Base-by-base conservation (phyloP, 2,797 vertebrate species). In the Crocidura indochinensis region DNA sequence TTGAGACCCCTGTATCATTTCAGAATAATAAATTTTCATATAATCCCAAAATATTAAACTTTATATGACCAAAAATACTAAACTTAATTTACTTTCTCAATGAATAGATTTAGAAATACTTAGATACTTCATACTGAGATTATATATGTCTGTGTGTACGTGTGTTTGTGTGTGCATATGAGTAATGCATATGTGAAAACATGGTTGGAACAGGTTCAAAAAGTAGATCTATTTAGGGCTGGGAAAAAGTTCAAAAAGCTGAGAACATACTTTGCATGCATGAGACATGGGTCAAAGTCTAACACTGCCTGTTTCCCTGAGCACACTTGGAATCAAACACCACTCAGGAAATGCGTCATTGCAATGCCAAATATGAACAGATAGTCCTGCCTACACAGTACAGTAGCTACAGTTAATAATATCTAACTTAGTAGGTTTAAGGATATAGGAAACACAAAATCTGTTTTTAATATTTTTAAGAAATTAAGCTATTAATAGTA, bases 1-100 rank as follows among this genome's bases (percentile, higher is more conserved):
- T n/a, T n/a, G n/a, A n/a, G n/a, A n/a, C n/a, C n/a, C n/a, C n/a
- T n/a, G n/a, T n/a, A n/a, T n/a, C 46, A 83, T 22, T 86, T 78
- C 7, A 79, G 76, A 91, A 20, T 68, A 79, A 73, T 72, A 8
- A 74, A 31, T 67, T 67, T 77, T 73, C 56, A 5, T 72, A n/a
- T 6, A 67, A 76, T 1, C 24, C 26, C 27, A 78, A 31, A 27
- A 76, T 4, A 83, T 47, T 85, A 74, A 82, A 10, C 10, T 24
- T 69, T 75, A 8, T 6, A 51, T 6, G 12, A 2, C 62, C 20
- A 17, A 3, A 82, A 83, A 53, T 84, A 29, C 75, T 51, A 60
- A 80, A 94, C 62, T 24, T 19, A 77, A 76, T 22, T 69, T 74
- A 44, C 82, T 29, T 80, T 89, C 27, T 19, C 2, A 47, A 29